Conservation (phyloP, 2,888 invertebrate species). For the Hedya salicella region DNA sequence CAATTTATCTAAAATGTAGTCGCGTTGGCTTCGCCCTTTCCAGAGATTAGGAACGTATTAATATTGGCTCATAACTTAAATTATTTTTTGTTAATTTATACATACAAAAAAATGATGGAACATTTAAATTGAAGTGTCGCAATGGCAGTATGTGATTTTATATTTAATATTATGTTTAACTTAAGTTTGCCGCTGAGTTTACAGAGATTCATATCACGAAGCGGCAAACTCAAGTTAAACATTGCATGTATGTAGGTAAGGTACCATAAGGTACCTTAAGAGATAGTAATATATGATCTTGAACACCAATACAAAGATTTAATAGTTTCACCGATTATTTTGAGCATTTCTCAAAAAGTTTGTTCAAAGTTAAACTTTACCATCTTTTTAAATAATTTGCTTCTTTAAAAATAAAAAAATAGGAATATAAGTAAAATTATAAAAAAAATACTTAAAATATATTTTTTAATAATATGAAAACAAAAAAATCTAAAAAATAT, state of each 20-base stretch:
- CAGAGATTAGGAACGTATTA: too few relatives aligned
- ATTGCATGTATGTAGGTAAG: not conserved
- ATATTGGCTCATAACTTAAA: constrained; percentile 3
- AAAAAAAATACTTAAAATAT: too few relatives aligned
- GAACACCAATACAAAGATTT: constrained; percentile 35
- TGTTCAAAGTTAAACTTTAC: not conserved
- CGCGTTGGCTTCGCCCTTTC: too few relatives aligned
- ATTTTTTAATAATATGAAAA: too few relatives aligned
- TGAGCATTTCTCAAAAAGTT: not conserved
- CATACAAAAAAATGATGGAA: not conserved
- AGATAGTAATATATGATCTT: constrained; percentile 10
- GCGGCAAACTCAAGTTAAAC: not conserved
- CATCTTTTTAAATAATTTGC: too few relatives aligned
- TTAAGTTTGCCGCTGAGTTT: constrained; percentile 1
- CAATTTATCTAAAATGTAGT: too few relatives aligned
- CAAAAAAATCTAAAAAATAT: too few relatives aligned
- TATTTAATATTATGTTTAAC: constrained; percentile 2
- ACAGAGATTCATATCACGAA: not conserved
- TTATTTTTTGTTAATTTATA: not conserved
- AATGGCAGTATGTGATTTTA: constrained; percentile 21
- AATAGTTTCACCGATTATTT: constrained; percentile 28
- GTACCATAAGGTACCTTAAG: constrained; percentile 21
- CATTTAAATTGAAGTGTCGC: not conserved
- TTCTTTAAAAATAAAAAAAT: too few relatives aligned
- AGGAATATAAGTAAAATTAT: too few relatives aligned